phyloP scores from a whole-genome alignment of 2,888 invertebrate genomes.

The Parochlus steinenii region DNA sequence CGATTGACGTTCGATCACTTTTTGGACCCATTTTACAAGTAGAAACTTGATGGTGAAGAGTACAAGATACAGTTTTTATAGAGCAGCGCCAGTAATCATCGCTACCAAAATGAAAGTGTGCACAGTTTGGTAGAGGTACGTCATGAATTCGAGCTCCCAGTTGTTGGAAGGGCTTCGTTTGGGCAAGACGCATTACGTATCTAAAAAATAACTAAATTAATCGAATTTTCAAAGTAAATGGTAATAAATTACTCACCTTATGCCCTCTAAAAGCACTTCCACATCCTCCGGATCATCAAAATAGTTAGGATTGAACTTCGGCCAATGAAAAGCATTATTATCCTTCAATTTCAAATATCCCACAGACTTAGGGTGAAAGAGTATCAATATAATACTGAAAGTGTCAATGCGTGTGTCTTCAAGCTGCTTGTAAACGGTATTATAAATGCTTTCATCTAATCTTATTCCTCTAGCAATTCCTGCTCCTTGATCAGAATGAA shows the following conservation, averaged over 20 bases:
- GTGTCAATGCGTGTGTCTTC: conserved; percentile 35
- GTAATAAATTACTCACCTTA: too few relatives aligned
- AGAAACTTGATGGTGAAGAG: conserved; percentile 47
- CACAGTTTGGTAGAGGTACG: conserved; percentile 35
- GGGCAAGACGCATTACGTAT: conserved; percentile 38
- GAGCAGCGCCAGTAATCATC: conserved; percentile 59
- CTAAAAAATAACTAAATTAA: too few relatives aligned
- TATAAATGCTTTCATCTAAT: conserved; percentile 36
- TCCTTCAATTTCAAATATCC: conserved; percentile 52
- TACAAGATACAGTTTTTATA: conserved; percentile 39
- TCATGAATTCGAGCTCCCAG: conserved; percentile 36
- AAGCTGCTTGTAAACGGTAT: conserved; percentile 37
- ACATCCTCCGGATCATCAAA: conserved; percentile 46
- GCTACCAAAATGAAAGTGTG: conserved; percentile 31
- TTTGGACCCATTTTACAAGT: conserved; percentile 56
- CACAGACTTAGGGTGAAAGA: conserved; percentile 56
- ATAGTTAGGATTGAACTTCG: conserved; percentile 68
- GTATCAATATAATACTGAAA: conserved; percentile 46
- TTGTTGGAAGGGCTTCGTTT: conserved; percentile 40
- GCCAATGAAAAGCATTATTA: conserved; percentile 55
- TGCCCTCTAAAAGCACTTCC: conserved; percentile 40
- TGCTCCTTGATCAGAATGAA: conserved; percentile 42
- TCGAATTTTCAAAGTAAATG: too few relatives aligned
- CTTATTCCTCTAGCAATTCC: conserved; percentile 37
- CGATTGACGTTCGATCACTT: conserved; percentile 43